A percentile compares a stretch with the other conserved stretches of the same genome.
These are phyloP conservation scores for Sialis lutaria DNA, from an alignment of 2,888 invertebrate species.

Conservation along the genomic window DNA sequence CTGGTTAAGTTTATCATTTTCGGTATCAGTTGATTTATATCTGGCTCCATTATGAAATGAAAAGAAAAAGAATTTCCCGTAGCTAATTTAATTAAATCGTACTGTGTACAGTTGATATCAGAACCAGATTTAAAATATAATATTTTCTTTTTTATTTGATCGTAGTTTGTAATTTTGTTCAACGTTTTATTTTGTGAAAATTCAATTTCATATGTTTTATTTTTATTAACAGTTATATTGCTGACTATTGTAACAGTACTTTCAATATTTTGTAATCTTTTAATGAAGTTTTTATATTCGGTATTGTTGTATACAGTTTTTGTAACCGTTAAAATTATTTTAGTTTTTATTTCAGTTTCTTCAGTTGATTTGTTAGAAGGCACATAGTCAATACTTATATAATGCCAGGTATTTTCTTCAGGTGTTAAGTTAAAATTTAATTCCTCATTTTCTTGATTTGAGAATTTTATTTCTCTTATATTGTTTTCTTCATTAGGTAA, in stretches of 20 bases:
- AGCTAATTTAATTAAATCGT: conserved; percentile 14
- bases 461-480: conserved; percentile 29
- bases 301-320: not conserved
- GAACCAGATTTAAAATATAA: not conserved
- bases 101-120: conserved; percentile 18
- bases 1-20: conserved; percentile 53
- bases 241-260: not conserved
- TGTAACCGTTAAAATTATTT: not conserved
- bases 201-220: too few relatives aligned
- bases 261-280: not conserved
- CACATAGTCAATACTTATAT: conserved; percentile 25
- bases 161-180: not conserved
- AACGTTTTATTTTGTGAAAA: not conserved
- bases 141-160: not conserved
- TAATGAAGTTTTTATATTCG: not conserved
- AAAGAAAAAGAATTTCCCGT: conserved; percentile 1
- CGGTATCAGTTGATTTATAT: conserved; percentile 43
- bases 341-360: too few relatives aligned
- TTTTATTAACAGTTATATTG: not conserved
- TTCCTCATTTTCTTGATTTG: conserved; percentile 25
- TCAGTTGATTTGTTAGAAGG: not conserved
- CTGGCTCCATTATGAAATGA: conserved; percentile 1
- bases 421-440: conserved; percentile 30
- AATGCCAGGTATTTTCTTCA: conserved; percentile 41
- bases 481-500: conserved; percentile 33